Evolutionary conservation across 2,888 invertebrate species (phyloP), one percentile per base, ranked within the genome.

Genomic region (Ganaspis brasiliensis): DNA sequence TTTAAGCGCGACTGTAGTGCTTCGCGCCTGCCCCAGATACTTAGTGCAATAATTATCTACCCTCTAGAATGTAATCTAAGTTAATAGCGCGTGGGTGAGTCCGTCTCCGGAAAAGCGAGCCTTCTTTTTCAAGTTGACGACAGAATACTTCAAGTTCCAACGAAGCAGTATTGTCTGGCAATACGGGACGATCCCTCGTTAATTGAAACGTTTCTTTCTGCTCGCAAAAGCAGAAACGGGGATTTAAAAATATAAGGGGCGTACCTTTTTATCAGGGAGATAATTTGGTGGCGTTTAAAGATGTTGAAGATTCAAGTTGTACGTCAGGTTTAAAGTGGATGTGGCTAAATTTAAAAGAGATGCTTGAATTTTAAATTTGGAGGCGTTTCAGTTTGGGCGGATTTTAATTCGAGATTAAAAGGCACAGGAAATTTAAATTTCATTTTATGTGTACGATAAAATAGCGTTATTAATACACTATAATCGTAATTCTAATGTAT

Each of bases 11-110:
- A 76, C 71, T 71, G 63, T 76, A 77, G 81, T 74, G 77, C 72
- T 79, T 79, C 81, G 81, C 79, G 81, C 79, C 78, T 77, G 74
- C 79, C 79, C 79, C 80, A 80, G 79, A 80, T 77, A 80, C 80
- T 76, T 81, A 81, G 81, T 80, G 81, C 81, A 81, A 81, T 81
- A 81, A 81, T 76, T 76, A 81, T 78, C 81, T 79, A 81, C 74
- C 76, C 75, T 55, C 19, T 12, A 40, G 10, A 40, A 14, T 19
- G 19, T 63, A 63, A 21, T 67, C 14, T 45, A 67, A 67, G 63
- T 24, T 67, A 67, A 40, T 8, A 16, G 24, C 31, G 59, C 59
- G 59, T 31, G n/a, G 26, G 45, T 9, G 59, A 26, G n/a, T 31
- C 26, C n/a, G n/a, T n/a, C n/a, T n/a, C n/a, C 21, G 16, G 2